Base-by-base conservation (phyloP, 2,888 invertebrate genomes). In the Cataglyphis altisquamis region DNA sequence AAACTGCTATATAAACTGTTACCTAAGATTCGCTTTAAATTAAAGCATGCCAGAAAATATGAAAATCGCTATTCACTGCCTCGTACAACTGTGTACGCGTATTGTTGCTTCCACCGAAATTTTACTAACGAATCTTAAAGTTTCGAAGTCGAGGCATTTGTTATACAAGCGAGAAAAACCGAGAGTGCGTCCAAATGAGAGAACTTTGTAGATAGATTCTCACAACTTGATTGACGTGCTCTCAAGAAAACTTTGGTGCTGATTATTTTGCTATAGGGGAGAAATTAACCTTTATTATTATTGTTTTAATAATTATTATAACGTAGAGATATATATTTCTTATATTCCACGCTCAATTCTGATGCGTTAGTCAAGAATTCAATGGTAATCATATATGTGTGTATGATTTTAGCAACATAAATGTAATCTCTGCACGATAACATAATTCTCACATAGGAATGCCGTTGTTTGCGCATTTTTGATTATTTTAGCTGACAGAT, bases 191-290 rank as follows among this genome's bases (percentile, higher is more conserved):
- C 41, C 4, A 41, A 39, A 41, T 10, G 21, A 67, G 52, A 41
- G 32, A 85, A 86, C 64, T 89, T 89, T 89, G 81, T 85, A 85
- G 85, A 80, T 85, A 77, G 84, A 84, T 88, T 80, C 85, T 86
- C 36, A 29, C 15, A 25, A 36, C 0, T 48, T 18, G 15, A 70
- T 63, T 63, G 62, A 83, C 64, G 73, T 83, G 85, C 83, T 86
- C 82, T 86, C 78, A 72, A 82, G 64, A 41, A 77, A 52, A 82
- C 57, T 45, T 84, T 81, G 83, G 84, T 84, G 88, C 83, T 85
- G 83, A 88, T 83, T 84, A 57, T 83, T 89, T 82, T 82, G 63
- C 12, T 52, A 70, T 70, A 68, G 62, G 48, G 48, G 70, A 68
- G 45, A 74, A 73, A 74, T 84, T 60, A 84, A 81, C 80, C 67